phyloP scores from a whole-genome alignment of 2,113 vertebrate species.

The Strix aluco region DNA sequence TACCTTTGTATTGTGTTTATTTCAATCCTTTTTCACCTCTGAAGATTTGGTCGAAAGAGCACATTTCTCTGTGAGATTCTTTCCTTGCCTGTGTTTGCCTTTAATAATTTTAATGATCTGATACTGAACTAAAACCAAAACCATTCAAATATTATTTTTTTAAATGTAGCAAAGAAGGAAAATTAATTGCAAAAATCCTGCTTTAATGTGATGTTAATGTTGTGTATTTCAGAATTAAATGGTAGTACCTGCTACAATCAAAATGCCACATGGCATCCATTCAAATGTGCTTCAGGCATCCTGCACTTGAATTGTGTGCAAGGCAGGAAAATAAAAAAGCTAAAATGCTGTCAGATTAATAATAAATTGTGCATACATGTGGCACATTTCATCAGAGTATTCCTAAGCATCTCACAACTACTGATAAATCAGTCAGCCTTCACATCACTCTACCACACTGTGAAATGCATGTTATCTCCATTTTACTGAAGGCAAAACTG shows the following conservation, averaged over 20 bases:
- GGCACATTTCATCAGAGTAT: slow-evolving; percentile 64
- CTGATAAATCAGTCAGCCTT: slow-evolving; percentile 65
- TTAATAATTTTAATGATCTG: background rate
- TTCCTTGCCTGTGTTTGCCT: background rate
- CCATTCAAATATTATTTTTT: background rate
- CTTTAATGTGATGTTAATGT: background rate
- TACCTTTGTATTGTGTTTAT: background rate
- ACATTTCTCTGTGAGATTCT: background rate
- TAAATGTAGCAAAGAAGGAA: background rate
- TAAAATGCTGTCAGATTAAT: slow-evolving; percentile 49
- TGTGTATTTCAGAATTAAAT: slow-evolving; percentile 48
- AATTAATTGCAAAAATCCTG: background rate
- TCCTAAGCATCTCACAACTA: slow-evolving; percentile 51
- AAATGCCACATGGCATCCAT: slow-evolving; percentile 41
- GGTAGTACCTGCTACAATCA: slow-evolving; percentile 30
- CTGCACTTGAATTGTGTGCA: slow-evolving; percentile 4
- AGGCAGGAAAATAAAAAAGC: slow-evolving; percentile 37
- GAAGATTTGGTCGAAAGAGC: background rate
- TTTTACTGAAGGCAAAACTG: slow-evolving; percentile 52
- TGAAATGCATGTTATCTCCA: slow-evolving; percentile 40
- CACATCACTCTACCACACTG: background rate
- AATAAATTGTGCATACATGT: slow-evolving; percentile 58
- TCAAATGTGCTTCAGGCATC: slow-evolving; percentile 44
- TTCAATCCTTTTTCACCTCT: background rate
- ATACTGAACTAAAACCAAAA: background rate